These are phyloP conservation scores for Yponomeuta malinellus DNA, from an alignment of 2,888 invertebrate species.

Conservation along the genomic window DNA sequence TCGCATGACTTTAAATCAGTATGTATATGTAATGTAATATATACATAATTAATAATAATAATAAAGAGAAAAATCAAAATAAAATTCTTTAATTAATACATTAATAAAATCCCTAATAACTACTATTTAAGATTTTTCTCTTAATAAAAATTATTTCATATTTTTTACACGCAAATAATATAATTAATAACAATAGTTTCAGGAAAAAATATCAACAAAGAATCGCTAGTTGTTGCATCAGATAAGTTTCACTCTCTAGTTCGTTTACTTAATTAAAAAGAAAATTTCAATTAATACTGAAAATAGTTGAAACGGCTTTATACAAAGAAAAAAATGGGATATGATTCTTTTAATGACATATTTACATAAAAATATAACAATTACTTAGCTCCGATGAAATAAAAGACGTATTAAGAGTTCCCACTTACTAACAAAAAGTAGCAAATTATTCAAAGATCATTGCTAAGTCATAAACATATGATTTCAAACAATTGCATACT, in stretches of 20 bases:
- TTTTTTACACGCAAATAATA: slow-evolving; percentile 70
- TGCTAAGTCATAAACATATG: background rate
- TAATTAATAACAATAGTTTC: slow-evolving; percentile 57
- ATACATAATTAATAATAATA: slow-evolving; percentile 45
- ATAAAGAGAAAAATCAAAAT: slow-evolving; percentile 74
- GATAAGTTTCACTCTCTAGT: background rate
- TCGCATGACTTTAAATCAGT: slow-evolving; percentile 66
- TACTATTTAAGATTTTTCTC: slow-evolving; percentile 73
- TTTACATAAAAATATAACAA: slow-evolving; percentile 50
- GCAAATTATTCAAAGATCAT: background rate
- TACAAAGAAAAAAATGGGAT: slow-evolving; percentile 41
- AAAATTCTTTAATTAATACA: slow-evolving; percentile 73
- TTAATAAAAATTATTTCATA: slow-evolving; percentile 71
- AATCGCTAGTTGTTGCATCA: slow-evolving; percentile 34
- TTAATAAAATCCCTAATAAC: slow-evolving; percentile 63
- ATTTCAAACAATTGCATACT: background rate
- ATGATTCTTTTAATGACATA: slow-evolving; percentile 39
- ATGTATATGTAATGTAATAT: slow-evolving; percentile 64
- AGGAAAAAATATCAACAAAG: slow-evolving; percentile 55
- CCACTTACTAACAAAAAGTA: background rate
- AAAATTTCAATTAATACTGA: slow-evolving; percentile 52
- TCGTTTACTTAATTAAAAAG: background rate
- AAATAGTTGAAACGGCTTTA: slow-evolving; percentile 37
- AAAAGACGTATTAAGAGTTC: background rate
- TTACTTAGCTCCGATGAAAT: slow-evolving; percentile 7